Base-by-base conservation (phyloP, 2,113 vertebrate species). In the Donacobius atricapilla region DNA sequence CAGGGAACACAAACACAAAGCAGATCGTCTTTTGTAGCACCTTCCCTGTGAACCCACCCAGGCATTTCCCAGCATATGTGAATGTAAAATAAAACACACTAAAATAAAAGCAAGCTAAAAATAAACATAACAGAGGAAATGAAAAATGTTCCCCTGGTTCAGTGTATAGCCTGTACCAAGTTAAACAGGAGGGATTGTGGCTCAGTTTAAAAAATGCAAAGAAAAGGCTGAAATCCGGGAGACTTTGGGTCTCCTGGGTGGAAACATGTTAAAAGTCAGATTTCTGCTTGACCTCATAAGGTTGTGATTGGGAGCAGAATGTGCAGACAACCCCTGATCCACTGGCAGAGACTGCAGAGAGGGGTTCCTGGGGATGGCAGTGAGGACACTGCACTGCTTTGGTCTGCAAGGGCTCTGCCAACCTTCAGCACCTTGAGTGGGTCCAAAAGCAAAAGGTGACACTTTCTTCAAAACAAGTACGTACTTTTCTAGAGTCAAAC, bases 61-160 rank as follows among this genome's bases (percentile, higher is more conserved):
- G 79, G 65, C 64, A 82, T 76, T 97, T 96, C 96, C 89, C 90
- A 94, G 94, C 70, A 89, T 12, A 57, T 19, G 48, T 40, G 61
- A 96, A 75, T 44, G n/a, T 88, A 68, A 96, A 96, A 89, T 68
- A 65, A 91, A 97, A 60, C 33, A 42, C 64, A 25, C 56, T 88
- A 75, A 96, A 94, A 73, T 70, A 96, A 97, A 91, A 80, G 23
- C 47, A 88, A 48, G 56, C 66, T 77, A 83, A 95, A 96, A 94
- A 86, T 86, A 96, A 73, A 50, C 47, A 9, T 51, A 86, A 54
- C 5, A 7, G 64, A 90, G 72, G 68, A 90, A 95, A 93, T 35
- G 19, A 93, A 90, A 75, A 58, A 57, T 40, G 35, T 57, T 88
- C 23, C 54, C 50, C 79, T 45, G n/a, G 48, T 94, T 97, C 86